Evolutionary conservation across 64 coral and sea anemone species (phyloP), one percentile per base, ranked within the genome.

Genomic region (Pocillopora verrucosa): DNA sequence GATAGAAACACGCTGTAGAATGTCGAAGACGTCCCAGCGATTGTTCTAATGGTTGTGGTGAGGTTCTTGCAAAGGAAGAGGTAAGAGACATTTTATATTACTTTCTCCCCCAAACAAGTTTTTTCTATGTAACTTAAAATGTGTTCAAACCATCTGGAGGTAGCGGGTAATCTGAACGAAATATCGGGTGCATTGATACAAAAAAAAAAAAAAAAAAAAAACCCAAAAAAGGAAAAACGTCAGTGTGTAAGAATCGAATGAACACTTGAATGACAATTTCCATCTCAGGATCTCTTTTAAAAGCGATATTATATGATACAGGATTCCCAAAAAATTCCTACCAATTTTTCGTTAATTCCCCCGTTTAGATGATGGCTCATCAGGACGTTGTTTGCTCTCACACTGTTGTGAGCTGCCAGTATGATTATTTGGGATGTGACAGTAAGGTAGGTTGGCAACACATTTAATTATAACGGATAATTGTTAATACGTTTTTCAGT

Each of bases 31-130:
- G 36, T 6, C 82, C 82, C 6, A 67, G 41, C 70, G 82, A 85
- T n/a, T 85, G 82, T 72, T 24, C 36, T 6, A 85, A 85, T 85
- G 63, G 82, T 11, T 85, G 82, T 85, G 82, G 82, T 38, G 37
- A 85, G 82, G 36, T 85, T 37, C 16, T 85, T 57, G 37, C 82
- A 0, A 85, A 36, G 58, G 82, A 85, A 20, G 82, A 85, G 82
- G 82, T 85, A 85, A 14, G 26, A 5, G 75, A 57, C 17, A 5
- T 9, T 56, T 77, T 30, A 30, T 30, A 30, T 30, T 30, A 30
- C 30, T 30, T 30, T 30, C 30, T 30, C 30, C 30, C 30, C 30
- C 30, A 30, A 30, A 30, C 30, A 30, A 30, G 30, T 30, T 30
- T 30, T 30, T 30, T 30, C 30, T 30, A 30, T 30, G 30, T 30